Evolutionary conservation across 92 coral and sea anemone genomes (phyloP).

Genomic region (Bergia sp.): DNA sequence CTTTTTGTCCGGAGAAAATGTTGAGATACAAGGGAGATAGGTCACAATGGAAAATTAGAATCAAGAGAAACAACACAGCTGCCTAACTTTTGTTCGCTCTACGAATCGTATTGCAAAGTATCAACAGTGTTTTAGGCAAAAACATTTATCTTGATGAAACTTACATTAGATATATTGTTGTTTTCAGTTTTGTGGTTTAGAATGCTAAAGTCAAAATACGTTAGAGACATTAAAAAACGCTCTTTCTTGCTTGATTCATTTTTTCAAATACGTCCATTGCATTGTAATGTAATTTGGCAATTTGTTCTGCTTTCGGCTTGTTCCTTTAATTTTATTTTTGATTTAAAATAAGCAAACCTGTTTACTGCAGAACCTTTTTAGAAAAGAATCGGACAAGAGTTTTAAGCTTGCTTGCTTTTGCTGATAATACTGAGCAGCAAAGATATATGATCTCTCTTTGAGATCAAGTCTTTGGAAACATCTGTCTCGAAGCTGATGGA

Average conservation of each 20-base stretch:
- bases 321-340: constrained; percentile 11
- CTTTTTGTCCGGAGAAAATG: constrained; percentile 23
- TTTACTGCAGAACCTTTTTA: neutral
- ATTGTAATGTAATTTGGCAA: constrained; percentile 60
- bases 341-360: constrained; percentile 26
- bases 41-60: constrained; percentile 83
- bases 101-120: constrained; percentile 51
- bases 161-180: constrained; percentile 27
- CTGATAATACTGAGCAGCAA: constrained; percentile 4
- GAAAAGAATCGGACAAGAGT: constrained; percentile 16
- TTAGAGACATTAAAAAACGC: constrained; percentile 27
- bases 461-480: constrained; percentile 45
- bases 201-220: constrained; percentile 20
- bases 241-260: constrained; percentile 34
- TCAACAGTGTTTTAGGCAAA: constrained; percentile 29
- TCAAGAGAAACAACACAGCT: constrained; percentile 86
- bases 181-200: constrained; percentile 26
- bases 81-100: constrained; percentile 58
- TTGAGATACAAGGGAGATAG: constrained; percentile 49
- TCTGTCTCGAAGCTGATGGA: constrained; percentile 48
- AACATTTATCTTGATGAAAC: constrained; percentile 25
- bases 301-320: constrained; percentile 44
- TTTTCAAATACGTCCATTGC: constrained; percentile 45
- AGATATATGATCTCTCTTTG: constrained; percentile 16
- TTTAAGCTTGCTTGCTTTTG: constrained; percentile 37